These are phyloP conservation scores for Pachydiplax longipennis DNA, from an alignment of 2,888 invertebrate species.

Conservation along the genomic window DNA sequence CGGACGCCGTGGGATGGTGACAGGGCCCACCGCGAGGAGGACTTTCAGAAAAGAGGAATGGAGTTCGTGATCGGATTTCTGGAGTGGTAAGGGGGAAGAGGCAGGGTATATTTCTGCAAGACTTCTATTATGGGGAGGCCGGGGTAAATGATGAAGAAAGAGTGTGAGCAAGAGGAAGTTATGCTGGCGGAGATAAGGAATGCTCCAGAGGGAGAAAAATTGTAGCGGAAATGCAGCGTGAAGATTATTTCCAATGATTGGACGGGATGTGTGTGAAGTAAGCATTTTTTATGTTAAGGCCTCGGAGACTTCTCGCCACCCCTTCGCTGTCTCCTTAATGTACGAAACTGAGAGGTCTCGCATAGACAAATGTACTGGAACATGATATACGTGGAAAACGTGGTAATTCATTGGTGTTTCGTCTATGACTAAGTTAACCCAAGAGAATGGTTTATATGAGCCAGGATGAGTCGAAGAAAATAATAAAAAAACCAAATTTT, in stretches of 20 bases:
- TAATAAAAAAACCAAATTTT: too few species aligned
- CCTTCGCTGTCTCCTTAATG: too few species aligned
- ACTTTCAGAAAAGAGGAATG: neutral
- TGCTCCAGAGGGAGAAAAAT: neutral
- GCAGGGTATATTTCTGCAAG: neutral
- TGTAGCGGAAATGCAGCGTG: neutral
- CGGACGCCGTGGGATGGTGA: neutral
- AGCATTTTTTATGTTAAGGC: too few species aligned
- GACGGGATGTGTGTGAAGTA: neutral
- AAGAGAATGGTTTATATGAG: too few species aligned
- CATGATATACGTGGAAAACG: too few species aligned
- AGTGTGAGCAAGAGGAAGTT: neutral
- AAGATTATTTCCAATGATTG: neutral
- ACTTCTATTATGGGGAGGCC: neutral
- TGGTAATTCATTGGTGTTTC: too few species aligned
- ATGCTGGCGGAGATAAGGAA: neutral
- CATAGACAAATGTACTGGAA: too few species aligned
- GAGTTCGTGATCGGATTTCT: conserved; percentile 27
- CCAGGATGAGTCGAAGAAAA: too few species aligned
- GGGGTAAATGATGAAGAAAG: neutral
- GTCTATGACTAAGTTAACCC: too few species aligned
- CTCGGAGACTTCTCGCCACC: too few species aligned
- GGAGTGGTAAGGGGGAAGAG: neutral
- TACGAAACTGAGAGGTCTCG: too few species aligned
- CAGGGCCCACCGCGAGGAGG: neutral